Evolutionary conservation across 2,797 vertebrate genomes (phyloP).

Genomic region (Eulemur coronatus): DNA sequence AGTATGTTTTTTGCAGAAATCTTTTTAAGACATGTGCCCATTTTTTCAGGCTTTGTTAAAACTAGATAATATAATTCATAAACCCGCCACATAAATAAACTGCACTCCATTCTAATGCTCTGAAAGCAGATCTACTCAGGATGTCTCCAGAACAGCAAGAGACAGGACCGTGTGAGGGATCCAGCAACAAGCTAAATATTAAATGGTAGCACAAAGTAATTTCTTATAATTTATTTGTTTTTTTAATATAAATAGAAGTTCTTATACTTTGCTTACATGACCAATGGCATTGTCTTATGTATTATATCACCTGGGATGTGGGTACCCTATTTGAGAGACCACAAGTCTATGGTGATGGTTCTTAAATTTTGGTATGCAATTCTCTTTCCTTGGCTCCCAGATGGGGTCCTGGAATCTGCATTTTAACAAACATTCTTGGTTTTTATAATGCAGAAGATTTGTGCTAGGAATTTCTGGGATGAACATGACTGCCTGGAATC

Average conservation of each 20-base stretch:
- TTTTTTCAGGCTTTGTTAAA: conserved; percentile 11
- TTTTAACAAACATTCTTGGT: not conserved
- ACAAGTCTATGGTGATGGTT: not conserved
- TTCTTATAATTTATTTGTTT: not conserved
- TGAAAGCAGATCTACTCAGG: not conserved
- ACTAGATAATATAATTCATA: not conserved
- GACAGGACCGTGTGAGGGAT: not conserved
- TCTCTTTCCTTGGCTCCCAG: not conserved
- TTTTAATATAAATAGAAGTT: not conserved
- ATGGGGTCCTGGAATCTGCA: not conserved
- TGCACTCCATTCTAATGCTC: not conserved
- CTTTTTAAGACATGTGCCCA: not conserved
- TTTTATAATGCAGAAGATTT: not conserved
- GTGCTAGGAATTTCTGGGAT: not conserved
- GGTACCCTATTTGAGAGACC: not conserved
- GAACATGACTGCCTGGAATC: not conserved
- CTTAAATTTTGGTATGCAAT: not conserved
- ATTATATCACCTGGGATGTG: not conserved
- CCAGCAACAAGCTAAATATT: not conserved
- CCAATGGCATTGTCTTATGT: not conserved
- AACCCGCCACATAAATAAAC: not conserved
- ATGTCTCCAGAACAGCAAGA: not conserved
- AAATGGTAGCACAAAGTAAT: not conserved
- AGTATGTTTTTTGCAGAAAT: not conserved
- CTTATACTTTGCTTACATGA: not conserved